phyloP scores from a whole-genome alignment of 2,888 invertebrate species.

The Catonia carolina region DNA sequence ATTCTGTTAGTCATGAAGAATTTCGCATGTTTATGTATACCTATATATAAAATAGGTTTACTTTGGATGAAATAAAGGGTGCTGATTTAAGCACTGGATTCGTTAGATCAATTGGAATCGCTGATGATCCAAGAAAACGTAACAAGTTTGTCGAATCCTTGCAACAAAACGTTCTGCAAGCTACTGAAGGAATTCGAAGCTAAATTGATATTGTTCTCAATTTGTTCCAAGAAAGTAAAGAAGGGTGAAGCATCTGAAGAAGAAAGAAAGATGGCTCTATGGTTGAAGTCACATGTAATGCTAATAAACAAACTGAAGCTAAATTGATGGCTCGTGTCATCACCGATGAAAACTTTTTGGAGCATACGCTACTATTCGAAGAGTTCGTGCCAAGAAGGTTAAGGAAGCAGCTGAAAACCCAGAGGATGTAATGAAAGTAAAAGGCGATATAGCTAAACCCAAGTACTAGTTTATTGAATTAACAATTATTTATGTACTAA shows the following conservation, averaged over 20 bases:
- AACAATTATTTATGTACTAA: no score
- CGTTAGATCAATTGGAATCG: slow-evolving; percentile 89
- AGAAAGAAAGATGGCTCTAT: slow-evolving; percentile 87
- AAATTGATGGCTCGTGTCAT: slow-evolving; percentile 76
- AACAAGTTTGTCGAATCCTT: slow-evolving; percentile 94
- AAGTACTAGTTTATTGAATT: no score
- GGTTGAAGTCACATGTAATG: slow-evolving; percentile 74
- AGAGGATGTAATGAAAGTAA: no score
- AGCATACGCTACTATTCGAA: slow-evolving; percentile 78
- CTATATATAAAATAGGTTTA: no score
- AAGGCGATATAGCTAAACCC: no score
- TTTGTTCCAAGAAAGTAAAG: slow-evolving; percentile 52
- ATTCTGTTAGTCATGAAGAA: no score
- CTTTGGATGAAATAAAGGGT: no score
- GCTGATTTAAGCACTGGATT: slow-evolving; percentile 79
- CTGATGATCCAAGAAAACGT: slow-evolving; percentile 89
- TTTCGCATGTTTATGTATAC: no score
- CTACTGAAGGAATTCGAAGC: slow-evolving; percentile 94
- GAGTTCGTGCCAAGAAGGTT: no score
- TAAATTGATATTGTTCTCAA: slow-evolving; percentile 94
- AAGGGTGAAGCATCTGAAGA: slow-evolving; percentile 80
- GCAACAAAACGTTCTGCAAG: slow-evolving; percentile 87
- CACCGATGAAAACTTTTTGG: slow-evolving; percentile 80
- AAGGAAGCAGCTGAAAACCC: no score
- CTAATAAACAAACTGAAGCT: slow-evolving; percentile 72